phyloP scores from a whole-genome alignment of 1,140 invertebrate genomes.

The Brachionus rotundiformis region DNA sequence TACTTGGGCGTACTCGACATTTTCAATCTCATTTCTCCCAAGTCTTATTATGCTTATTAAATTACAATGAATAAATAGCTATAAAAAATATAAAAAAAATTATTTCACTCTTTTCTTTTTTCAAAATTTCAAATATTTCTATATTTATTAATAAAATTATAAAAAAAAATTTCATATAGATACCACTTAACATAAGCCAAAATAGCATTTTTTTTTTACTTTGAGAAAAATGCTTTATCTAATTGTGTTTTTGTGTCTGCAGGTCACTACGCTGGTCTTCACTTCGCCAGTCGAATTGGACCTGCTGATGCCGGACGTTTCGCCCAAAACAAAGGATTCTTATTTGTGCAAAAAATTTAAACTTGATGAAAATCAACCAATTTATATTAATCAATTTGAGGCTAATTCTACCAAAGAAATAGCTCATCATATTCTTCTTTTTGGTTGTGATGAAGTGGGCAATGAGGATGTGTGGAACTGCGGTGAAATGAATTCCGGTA shows the following conservation, averaged over 20 bases:
- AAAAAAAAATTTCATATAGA: background rate
- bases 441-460: conserved; percentile 80
- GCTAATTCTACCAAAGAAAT: conserved; percentile 87
- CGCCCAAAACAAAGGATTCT: conserved; percentile 54
- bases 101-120: background rate
- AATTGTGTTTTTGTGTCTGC: background rate
- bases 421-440: conserved; percentile 92
- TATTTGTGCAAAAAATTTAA: conserved; percentile 57
- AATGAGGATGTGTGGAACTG: conserved; percentile 74
- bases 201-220: background rate
- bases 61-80: conserved; percentile 7
- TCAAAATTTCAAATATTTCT: conserved; percentile 5
- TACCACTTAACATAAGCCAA: conserved; percentile 2
- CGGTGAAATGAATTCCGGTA: conserved; percentile 59
- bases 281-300: background rate
- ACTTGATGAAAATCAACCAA: conserved; percentile 53
- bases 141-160: background rate
- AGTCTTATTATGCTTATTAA: conserved; percentile 20
- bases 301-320: conserved; percentile 36
- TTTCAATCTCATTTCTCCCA: background rate
- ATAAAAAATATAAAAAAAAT: background rate
- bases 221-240: conserved; percentile 5
- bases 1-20: conserved; percentile 9
- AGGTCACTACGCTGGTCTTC: background rate
- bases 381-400: conserved; percentile 73